Evolutionary conservation across 2,888 invertebrate genomes (phyloP), one percentile per base, ranked within the genome.

Genomic region (Prosopocoilus inquinatus): DNA sequence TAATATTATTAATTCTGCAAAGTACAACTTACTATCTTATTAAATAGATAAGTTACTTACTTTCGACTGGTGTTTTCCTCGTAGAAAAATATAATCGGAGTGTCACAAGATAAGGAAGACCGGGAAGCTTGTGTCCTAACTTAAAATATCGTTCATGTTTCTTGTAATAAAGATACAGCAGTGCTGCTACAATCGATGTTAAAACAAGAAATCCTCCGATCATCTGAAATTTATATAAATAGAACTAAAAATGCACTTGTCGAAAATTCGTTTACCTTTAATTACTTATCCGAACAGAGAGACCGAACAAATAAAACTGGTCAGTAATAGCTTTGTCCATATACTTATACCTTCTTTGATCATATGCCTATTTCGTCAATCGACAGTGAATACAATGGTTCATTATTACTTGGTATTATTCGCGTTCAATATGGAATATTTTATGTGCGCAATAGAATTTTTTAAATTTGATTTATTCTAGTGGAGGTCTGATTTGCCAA

Each of bases 91-190:
- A 57, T 15, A 43, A 33, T 44, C 49, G 52, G 3, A 57, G 5
- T 4, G 57, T 57, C 46, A 53, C 47, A 9, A 44, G 16, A 13
- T 52, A 57, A 1, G 32, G 47, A 9, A 53, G 53, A 1, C 57
- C 57, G 2, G 57, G 57, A 13, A 57, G 16, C 20, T 39, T 9
- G 7, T 15, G 33, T 5, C 53, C 57, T 34, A 53, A 13, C 41
- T 50, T 49, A 35, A 57, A 57, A 39, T n/a, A 57, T 33, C 41
- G 49, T 16, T 57, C 57, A 51, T 57, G 20, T 47, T 53, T 52
- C 39, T 57, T 57, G 34, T 53, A 57, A 34, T 57, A 57, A 9
- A 38, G n/a, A 15, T 45, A 57, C n/a, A 53, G n/a, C 28, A 48
- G 34, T n/a, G 41, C 32, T 9, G 46, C 38, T 35, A 53, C 34